phyloP scores from a whole-genome alignment of 1,140 invertebrate genomes.

The Bombus difficillimus region DNA sequence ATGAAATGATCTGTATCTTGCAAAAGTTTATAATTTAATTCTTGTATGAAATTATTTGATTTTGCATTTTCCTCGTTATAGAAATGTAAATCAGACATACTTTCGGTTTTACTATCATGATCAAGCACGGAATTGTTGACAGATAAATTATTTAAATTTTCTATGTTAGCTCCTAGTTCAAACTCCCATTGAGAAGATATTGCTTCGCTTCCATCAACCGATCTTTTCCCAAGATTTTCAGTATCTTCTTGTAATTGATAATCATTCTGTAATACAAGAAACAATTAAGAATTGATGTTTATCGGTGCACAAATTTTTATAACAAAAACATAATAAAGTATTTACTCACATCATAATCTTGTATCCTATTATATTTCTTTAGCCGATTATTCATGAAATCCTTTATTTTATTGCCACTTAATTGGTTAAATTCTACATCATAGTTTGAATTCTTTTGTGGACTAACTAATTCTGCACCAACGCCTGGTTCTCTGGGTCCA shows the following conservation, averaged over 20 bases:
- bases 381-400: constrained; percentile 71
- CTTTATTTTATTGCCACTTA: constrained; percentile 70
- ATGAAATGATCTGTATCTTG: constrained; percentile 17
- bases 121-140: constrained; percentile 51
- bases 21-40: constrained; percentile 16
- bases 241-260: constrained; percentile 65
- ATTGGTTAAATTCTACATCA: constrained; percentile 71
- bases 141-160: constrained; percentile 75
- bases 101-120: constrained; percentile 21
- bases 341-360: constrained; percentile 74
- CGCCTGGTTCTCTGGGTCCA: constrained; percentile 93
- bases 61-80: constrained; percentile 16
- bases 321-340: background rate
- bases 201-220: constrained; percentile 79
- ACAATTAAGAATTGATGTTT: background rate
- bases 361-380: constrained; percentile 69
- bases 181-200: constrained; percentile 79
- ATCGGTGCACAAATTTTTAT: background rate
- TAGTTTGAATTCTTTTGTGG: constrained; percentile 80
- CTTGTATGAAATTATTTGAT: constrained; percentile 1
- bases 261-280: constrained; percentile 68
- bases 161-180: constrained; percentile 76
- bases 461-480: constrained; percentile 90
- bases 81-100: constrained; percentile 31
- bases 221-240: constrained; percentile 75